Base-by-base conservation (phyloP, 2,888 invertebrate species). In the Ennomos erosarius region DNA sequence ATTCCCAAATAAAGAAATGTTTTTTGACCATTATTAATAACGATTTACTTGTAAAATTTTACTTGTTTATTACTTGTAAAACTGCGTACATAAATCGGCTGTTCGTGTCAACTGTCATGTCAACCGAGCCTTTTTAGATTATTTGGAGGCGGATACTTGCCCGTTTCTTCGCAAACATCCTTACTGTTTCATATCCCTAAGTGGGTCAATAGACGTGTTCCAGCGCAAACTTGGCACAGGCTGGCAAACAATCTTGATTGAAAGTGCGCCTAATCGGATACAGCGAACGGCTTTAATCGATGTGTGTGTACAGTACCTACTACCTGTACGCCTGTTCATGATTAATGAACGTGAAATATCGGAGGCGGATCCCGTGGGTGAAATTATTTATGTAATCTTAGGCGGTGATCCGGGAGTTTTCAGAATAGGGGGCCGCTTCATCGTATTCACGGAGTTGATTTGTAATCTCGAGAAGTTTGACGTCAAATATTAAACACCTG, bases 221-320 rank as follows among this genome's bases (percentile, higher is more conserved):
- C 72, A 71, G 67, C 67, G 73, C 75, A 80, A 85, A 85, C 82
- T 85, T 83, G 81, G 85, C 85, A 79, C 76, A 70, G 69, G 64
- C 70, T 68, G 55, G 76, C 83, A 85, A 88, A 88, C 87, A 88
- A 84, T 84, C 84, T 85, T 83, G 86, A 87, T 87, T 85, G 84
- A 84, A 85, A 82, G 82, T 82, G 77, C 75, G 78, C 79, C 80
- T 85, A 82, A 88, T 87, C 82, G 82, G 78, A 75, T 75, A 72
- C 80, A 68, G 64, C 72, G 76, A 73, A 65, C 68, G 67, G 75
- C 74, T 78, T 77, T 81, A 81, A 81, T 81, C 76, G 78, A 70
- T 62, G 68, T 55, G 55, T 51, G 55, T 49, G 53, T 53, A 50
- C 26, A 46, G 38, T 33, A 44, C 39, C 47, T 55, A 53, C 52